These are phyloP conservation scores for Oreochromis mossambicus DNA, from an alignment of 2,797 vertebrate genomes.

Conservation along the genomic window DNA sequence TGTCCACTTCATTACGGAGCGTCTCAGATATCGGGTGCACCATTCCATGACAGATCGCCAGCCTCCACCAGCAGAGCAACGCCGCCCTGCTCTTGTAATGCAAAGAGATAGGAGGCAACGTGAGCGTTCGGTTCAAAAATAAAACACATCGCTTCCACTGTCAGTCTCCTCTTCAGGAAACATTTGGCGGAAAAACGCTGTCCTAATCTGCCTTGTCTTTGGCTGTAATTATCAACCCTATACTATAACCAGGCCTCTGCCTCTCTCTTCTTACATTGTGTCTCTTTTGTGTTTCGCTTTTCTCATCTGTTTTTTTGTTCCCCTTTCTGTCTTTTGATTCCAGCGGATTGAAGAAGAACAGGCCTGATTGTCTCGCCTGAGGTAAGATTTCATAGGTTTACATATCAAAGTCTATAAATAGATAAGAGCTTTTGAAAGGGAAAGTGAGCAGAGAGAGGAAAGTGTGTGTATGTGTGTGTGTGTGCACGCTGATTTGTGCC, in stretches of 20 bases:
- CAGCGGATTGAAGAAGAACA: conserved; percentile 72
- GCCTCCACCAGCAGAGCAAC: conserved; percentile 37
- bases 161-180: conserved; percentile 65
- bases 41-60: conserved; percentile 55
- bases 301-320: conserved; percentile 69
- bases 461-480: background rate
- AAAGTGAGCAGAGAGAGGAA: conserved; percentile 63
- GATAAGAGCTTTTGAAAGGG: conserved; percentile 77
- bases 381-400: conserved; percentile 81
- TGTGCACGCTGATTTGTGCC: conserved; percentile 6
- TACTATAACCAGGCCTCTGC: conserved; percentile 55
- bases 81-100: conserved; percentile 43
- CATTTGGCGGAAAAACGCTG: conserved; percentile 48
- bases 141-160: conserved; percentile 57
- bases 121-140: conserved; percentile 59
- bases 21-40: conserved; percentile 38
- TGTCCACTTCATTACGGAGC: conserved; percentile 61
- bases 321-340: conserved; percentile 73
- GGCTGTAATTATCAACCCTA: conserved; percentile 72
- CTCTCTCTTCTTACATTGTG: conserved; percentile 64
- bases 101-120: conserved; percentile 52
- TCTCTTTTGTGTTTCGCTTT: conserved; percentile 72
- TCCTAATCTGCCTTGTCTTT: conserved; percentile 73
- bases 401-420: conserved; percentile 83
- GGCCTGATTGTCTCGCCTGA: conserved; percentile 77